Base-by-base conservation (phyloP, 2,113 vertebrate species). In the Brevimyrus niger region DNA sequence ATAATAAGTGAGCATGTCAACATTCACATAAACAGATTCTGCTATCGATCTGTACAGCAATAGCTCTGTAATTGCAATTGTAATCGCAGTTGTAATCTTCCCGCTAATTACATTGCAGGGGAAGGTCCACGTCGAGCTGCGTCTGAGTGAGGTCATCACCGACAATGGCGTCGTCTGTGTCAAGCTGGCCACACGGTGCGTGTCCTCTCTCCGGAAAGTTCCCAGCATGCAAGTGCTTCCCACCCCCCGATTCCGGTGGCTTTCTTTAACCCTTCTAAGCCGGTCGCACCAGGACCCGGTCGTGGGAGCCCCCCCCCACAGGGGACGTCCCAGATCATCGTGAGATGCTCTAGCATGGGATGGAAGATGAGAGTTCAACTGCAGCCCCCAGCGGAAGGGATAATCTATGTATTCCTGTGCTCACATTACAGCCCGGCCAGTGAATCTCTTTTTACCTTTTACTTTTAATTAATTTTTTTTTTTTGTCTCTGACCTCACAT, bases 81-180 rank as follows among this genome's bases (percentile, higher is more conserved):
- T 42, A 80, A 82, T 44, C 6, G 90, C 92, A 89, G 90, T 88
- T 89, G 90, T 90, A 65, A 90, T 89, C 90, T 90, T 87, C 11
- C 27, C 58, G 27, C 46, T 88, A 42, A 87, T 21, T 90, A 38
- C 69, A 92, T 94, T 93, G 92, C 96, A 99, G 98, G 98, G 98
- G 90, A 99, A 99, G 92, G 98, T 99, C 89, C 98, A 99, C 92
- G 95, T 99, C 44, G 97, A 99, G 92, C 96, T 99, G 92, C 96
- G 98, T 89, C 96, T 99, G 93, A 99, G 97, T 91, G 98, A 99
- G 94, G 98, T 99, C 93, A 99, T 99, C 94, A 99, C 98, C 9
- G 98, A 99, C 95, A 97, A 96, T 0, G 98, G 98, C 10, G 95
- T 94, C 38, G 93, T 98, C 95, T 99, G 96, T 95, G 97, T 99